phyloP scores from a whole-genome alignment of 2,113 vertebrate genomes.

The Oreochromis aureus region DNA sequence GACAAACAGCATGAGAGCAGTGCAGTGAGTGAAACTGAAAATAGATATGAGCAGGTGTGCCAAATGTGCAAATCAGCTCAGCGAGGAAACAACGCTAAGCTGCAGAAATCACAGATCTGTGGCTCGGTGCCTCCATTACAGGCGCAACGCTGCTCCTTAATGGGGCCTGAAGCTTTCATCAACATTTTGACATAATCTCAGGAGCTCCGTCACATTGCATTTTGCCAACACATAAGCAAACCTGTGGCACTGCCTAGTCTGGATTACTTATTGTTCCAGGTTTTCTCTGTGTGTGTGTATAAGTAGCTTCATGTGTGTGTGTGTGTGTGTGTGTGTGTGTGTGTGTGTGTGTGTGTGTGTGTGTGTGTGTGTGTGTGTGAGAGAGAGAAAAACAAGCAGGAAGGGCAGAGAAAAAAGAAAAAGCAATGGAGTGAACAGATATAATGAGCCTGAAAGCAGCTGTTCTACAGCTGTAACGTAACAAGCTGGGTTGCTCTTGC shows the following conservation, averaged over 20 bases:
- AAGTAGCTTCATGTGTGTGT: not conserved
- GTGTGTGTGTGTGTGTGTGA: not conserved
- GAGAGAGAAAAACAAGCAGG: not conserved
- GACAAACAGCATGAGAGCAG: constrained; percentile 28
- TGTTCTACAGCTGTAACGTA: constrained; percentile 46
- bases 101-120: constrained; percentile 26
- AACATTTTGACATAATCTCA: constrained; percentile 48
- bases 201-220: constrained; percentile 30
- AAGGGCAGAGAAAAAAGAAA: not conserved
- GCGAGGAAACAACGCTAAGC: constrained; percentile 7
- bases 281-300: not conserved
- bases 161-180: constrained; percentile 24
- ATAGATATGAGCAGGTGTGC: constrained; percentile 46
- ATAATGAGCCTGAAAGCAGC: constrained; percentile 45
- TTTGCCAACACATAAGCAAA: not conserved
- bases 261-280: not conserved
- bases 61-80: constrained; percentile 42
- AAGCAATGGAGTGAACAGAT: not conserved
- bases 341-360: not conserved
- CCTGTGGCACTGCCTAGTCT: not conserved
- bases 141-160: not conserved
- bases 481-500: constrained; percentile 10
- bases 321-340: not conserved
- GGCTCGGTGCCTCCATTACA: not conserved
- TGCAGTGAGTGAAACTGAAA: not conserved